A percentile compares a stretch with the other conserved stretches of the same genome.
These are phyloP conservation scores for Chrysolina haemoptera DNA, from an alignment of 2,888 invertebrate genomes.

Conservation along the genomic window DNA sequence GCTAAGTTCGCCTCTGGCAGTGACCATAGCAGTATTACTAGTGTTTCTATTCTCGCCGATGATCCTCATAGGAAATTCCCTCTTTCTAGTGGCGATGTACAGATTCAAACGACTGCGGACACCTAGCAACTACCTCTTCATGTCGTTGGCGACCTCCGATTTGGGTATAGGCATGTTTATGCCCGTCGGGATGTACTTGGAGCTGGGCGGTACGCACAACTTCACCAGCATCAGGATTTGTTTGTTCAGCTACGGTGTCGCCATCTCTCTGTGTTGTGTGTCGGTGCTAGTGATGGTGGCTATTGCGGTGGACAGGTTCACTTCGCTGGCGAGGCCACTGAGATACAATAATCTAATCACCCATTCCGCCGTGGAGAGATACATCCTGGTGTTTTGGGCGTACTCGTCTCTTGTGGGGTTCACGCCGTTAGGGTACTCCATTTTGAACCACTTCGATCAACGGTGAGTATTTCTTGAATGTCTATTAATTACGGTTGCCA, in stretches of 20 bases:
- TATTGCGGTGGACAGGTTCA: slow-evolving; percentile 76
- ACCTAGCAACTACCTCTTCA: slow-evolving; percentile 76
- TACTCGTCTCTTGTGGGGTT: slow-evolving; percentile 74
- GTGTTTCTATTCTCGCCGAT: slow-evolving; percentile 73
- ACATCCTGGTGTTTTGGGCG: slow-evolving; percentile 74
- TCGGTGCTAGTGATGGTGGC: slow-evolving; percentile 76
- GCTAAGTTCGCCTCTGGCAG: slow-evolving; percentile 68
- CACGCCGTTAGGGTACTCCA: slow-evolving; percentile 72
- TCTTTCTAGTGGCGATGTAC: slow-evolving; percentile 75
- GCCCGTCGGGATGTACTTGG: slow-evolving; percentile 75
- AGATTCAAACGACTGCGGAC: slow-evolving; percentile 75
- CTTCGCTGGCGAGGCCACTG: slow-evolving; percentile 75
- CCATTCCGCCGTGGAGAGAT: slow-evolving; percentile 73
- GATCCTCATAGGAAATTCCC: slow-evolving; percentile 74
- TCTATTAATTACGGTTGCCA: too few species aligned
- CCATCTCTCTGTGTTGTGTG: slow-evolving; percentile 74
- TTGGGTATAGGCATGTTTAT: slow-evolving; percentile 75
- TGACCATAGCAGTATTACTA: slow-evolving; percentile 70
- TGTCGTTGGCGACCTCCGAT: slow-evolving; percentile 75
- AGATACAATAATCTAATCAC: slow-evolving; percentile 78
- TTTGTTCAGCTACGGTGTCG: slow-evolving; percentile 74
- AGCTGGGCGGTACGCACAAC: slow-evolving; percentile 70
- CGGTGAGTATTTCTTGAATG: slow-evolving; percentile 53
- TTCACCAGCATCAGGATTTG: slow-evolving; percentile 70
- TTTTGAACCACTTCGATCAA: slow-evolving; percentile 63